Conservation (phyloP, 2,888 invertebrate genomes). For the Rhorus exstirpatorius region DNA sequence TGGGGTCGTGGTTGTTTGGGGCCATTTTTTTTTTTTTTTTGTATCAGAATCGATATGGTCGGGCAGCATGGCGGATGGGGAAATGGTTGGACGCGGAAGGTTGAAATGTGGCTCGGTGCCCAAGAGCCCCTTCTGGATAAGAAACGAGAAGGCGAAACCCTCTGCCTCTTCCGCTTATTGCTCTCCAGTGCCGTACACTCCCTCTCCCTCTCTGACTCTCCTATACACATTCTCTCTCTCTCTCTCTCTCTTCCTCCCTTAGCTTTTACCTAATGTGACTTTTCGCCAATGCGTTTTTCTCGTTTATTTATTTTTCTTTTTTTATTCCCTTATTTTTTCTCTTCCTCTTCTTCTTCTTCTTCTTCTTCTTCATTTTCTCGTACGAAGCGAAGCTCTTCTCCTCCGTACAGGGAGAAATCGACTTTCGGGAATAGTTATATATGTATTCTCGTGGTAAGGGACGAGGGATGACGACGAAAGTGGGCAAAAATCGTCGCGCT, state of each 20-base stretch:
- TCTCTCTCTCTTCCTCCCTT: conserved; percentile 5
- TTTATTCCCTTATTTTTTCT: neutral
- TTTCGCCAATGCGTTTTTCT: conserved; percentile 35
- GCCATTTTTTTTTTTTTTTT: neutral
- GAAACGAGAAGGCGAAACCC: conserved; percentile 64
- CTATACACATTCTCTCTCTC: neutral
- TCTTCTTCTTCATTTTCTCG: neutral
- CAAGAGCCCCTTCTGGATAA: conserved; percentile 53
- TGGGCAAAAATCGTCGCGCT: no score
- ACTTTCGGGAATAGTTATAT: conserved; percentile 52
- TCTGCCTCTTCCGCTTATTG: conserved; percentile 64
- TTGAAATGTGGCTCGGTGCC: conserved; percentile 62
- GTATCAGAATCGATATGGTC: neutral
- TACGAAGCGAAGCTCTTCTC: conserved; percentile 56
- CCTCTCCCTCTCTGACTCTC: neutral
- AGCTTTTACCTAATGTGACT: conserved; percentile 45
- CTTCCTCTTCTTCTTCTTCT: neutral
- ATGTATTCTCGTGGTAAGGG: conserved; percentile 20
- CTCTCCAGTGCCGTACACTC: conserved; percentile 59
- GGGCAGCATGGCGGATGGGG: conserved; percentile 2
- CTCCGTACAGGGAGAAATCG: conserved; percentile 55
- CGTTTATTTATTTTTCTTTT: conserved; percentile 32
- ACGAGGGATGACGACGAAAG: no score
- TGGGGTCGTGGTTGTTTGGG: neutral
- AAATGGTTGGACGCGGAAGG: conserved; percentile 34